Evolutionary conservation across 2,888 invertebrate species (phyloP).

Genomic region (Carcina quercana): DNA sequence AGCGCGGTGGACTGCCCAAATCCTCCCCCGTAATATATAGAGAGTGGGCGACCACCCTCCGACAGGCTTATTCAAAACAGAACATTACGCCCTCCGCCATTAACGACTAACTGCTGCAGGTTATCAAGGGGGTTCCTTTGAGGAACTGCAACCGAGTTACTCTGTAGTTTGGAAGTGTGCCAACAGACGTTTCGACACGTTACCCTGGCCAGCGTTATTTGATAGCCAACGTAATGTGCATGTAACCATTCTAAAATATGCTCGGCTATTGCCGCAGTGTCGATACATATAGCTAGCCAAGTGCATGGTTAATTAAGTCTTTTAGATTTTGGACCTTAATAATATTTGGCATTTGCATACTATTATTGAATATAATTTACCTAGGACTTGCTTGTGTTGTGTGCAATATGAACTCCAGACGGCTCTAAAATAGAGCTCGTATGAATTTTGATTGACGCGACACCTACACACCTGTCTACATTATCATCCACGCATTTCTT

Average conservation of each 20-base stretch:
- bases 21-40: constrained; percentile 24
- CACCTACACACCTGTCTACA: too few relatives aligned
- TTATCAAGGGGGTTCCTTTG: constrained; percentile 48
- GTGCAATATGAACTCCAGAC: too few relatives aligned
- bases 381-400: too few relatives aligned
- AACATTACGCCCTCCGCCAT: constrained; percentile 42
- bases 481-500: too few relatives aligned
- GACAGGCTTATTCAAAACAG: constrained; percentile 46
- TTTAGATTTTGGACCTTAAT: too few relatives aligned
- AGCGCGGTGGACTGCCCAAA: constrained; percentile 33
- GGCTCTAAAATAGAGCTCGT: too few relatives aligned
- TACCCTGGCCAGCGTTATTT: constrained; percentile 19
- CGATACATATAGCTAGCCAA: too few relatives aligned
- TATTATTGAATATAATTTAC: too few relatives aligned
- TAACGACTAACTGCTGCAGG: constrained; percentile 41
- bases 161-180: constrained; percentile 40
- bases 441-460: too few relatives aligned
- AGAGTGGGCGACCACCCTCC: constrained; percentile 23
- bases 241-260: constrained; percentile 1
- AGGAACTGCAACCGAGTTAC: constrained; percentile 31
- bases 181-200: constrained; percentile 37
- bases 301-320: too few relatives aligned
- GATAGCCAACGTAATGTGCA: constrained; percentile 1
- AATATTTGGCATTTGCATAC: too few relatives aligned
- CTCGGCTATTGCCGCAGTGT: neutral